A percentile compares a stretch with the other conserved stretches of the same genome.
These are phyloP conservation scores for Beaufortia kweichowensis DNA, from an alignment of 2,113 vertebrate species.

Conservation along the genomic window DNA sequence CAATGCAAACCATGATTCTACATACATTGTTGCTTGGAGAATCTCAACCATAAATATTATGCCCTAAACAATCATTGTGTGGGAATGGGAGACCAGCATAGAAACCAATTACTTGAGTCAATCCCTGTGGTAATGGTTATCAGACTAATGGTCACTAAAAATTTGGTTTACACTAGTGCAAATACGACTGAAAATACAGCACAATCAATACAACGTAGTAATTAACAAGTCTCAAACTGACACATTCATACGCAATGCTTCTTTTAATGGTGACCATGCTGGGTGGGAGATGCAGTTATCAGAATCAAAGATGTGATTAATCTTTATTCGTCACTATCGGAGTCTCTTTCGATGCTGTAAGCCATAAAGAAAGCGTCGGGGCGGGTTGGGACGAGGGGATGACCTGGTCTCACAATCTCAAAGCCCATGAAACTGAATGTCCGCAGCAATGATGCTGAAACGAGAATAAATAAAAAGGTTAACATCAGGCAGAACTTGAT, in stretches of 20 bases:
- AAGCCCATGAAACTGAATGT: constrained; percentile 99
- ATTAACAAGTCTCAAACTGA: constrained; percentile 58
- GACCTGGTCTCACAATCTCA: constrained; percentile 99
- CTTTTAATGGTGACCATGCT: constrained; percentile 50
- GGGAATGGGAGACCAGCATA: constrained; percentile 47
- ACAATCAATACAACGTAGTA: constrained; percentile 53
- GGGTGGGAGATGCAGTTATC: constrained; percentile 26
- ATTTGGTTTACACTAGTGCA: constrained; percentile 64
- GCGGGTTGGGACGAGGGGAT: constrained; percentile 96
- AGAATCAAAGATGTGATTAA: constrained; percentile 33
- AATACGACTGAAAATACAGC: constrained; percentile 64
- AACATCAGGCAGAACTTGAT: background rate
- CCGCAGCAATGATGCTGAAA: constrained; percentile 87
- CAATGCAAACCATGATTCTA: constrained; percentile 65
- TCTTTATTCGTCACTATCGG: constrained; percentile 85
- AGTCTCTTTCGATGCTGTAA: constrained; percentile 95
- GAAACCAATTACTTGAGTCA: constrained; percentile 21
- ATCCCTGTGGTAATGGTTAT: constrained; percentile 56
- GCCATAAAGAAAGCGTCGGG: constrained; percentile 99
- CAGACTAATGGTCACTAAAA: constrained; percentile 30
- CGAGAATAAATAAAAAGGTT: background rate
- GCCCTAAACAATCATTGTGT: constrained; percentile 57
- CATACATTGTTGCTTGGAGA: constrained; percentile 58
- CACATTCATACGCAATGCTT: constrained; percentile 51
- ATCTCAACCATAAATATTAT: constrained; percentile 68